Conservation (phyloP, 2,888 invertebrate genomes). For the Parelbella ahira region DNA sequence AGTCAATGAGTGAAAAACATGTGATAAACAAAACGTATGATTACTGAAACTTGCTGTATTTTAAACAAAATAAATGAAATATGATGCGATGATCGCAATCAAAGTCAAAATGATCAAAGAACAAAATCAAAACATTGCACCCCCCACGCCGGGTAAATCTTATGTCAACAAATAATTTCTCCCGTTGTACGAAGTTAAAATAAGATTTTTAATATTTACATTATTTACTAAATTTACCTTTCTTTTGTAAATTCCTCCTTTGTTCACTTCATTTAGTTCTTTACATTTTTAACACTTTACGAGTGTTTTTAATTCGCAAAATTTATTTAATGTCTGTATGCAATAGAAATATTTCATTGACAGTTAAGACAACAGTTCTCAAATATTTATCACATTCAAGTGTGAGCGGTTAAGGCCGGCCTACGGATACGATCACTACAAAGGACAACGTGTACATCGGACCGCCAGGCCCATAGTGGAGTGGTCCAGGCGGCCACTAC, state of each 20-base stretch:
- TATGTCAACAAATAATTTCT: not conserved
- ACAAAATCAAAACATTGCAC: too few species aligned
- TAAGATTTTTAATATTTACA: constrained; percentile 12
- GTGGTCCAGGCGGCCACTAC: constrained; percentile 59
- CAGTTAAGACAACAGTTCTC: constrained; percentile 36
- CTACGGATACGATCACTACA: constrained; percentile 52
- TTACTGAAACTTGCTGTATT: too few species aligned
- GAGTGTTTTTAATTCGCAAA: constrained; percentile 31
- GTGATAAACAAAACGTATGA: too few species aligned
- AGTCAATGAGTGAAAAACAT: too few species aligned
- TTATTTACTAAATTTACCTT: constrained; percentile 59
- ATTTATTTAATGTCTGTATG: too few species aligned
- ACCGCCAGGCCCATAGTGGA: constrained; percentile 52
- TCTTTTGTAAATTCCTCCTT: constrained; percentile 61
- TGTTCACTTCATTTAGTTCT: constrained; percentile 65
- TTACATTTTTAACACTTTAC: constrained; percentile 52
- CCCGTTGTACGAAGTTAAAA: too few species aligned
- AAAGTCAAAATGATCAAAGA: too few species aligned
- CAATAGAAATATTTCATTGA: too few species aligned
- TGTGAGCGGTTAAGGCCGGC: constrained; percentile 47
- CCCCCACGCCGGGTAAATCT: not conserved
- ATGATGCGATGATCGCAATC: too few species aligned
- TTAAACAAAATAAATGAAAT: too few species aligned
- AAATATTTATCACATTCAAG: constrained; percentile 43
- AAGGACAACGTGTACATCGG: constrained; percentile 54